These are phyloP conservation scores for Thysanoteuthis rhombus DNA, from an alignment of 2,888 invertebrate genomes.

Conservation along the genomic window DNA sequence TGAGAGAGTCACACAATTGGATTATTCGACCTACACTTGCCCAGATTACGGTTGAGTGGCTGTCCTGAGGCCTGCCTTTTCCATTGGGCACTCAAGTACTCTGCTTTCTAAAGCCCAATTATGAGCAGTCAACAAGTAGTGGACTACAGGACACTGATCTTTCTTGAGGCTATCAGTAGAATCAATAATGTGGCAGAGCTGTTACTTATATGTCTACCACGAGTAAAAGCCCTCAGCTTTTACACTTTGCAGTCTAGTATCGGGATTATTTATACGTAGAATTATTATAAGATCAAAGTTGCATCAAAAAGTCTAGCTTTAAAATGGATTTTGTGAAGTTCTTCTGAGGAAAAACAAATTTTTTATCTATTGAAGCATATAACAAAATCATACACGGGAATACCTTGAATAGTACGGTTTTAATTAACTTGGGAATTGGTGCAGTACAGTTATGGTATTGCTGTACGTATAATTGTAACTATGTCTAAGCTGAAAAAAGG, in stretches of 20 bases:
- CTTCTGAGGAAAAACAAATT: background rate
- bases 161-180: background rate
- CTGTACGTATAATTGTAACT: too few species aligned
- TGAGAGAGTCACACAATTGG: background rate
- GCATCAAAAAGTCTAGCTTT: background rate
- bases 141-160: background rate
- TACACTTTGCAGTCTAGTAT: background rate
- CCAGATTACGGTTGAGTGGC: background rate
- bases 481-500: too few species aligned
- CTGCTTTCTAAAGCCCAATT: background rate
- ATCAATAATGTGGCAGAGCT: background rate
- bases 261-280: background rate
- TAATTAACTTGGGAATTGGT: too few species aligned
- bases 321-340: background rate
- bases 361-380: too few species aligned
- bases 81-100: background rate
- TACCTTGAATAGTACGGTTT: too few species aligned
- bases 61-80: background rate
- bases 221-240: background rate
- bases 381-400: too few species aligned
- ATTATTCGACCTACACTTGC: background rate
- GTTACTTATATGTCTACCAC: background rate
- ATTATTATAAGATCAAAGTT: too few species aligned
- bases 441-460: too few species aligned
- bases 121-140: background rate